Conservation (phyloP, 1,140 invertebrate species). For the Yoshiicerus persimilis region DNA sequence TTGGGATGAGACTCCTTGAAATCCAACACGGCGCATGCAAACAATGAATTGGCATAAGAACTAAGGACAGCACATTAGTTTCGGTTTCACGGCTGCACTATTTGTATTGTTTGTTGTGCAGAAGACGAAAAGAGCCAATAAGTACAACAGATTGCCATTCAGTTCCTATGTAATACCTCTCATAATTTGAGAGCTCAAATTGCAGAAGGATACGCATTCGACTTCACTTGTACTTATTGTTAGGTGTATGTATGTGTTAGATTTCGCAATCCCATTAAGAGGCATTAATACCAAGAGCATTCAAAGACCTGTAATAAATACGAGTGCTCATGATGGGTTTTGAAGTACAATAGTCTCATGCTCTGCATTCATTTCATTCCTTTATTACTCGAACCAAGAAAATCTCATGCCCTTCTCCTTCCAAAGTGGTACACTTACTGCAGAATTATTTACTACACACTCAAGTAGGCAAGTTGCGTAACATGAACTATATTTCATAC, state of each 20-base stretch:
- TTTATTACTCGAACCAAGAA: not conserved
- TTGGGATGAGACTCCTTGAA: not conserved
- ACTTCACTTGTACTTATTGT: not conserved
- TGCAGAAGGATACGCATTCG: not conserved
- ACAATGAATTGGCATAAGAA: constrained; percentile 7
- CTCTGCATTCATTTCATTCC: not conserved
- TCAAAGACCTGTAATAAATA: not conserved
- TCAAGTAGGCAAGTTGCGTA: not conserved
- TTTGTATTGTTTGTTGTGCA: not conserved
- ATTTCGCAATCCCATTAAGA: not conserved
- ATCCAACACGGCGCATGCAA: not conserved
- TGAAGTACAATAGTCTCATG: not conserved
- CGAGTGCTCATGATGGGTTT: not conserved
- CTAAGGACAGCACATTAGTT: not conserved
- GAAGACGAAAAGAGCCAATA: not conserved
- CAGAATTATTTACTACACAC: not conserved
- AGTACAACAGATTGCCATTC: not conserved
- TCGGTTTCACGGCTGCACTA: not conserved
- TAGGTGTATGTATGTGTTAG: not conserved
- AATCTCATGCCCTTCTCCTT: not conserved
- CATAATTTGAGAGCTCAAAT: not conserved
- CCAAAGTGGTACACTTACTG: not conserved
- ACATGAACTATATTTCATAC: not conserved
- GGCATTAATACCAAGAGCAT: not conserved
- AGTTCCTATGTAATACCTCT: not conserved